phyloP scores from a whole-genome alignment of 2,113 vertebrate genomes.

The Aleadryas rufinucha region DNA sequence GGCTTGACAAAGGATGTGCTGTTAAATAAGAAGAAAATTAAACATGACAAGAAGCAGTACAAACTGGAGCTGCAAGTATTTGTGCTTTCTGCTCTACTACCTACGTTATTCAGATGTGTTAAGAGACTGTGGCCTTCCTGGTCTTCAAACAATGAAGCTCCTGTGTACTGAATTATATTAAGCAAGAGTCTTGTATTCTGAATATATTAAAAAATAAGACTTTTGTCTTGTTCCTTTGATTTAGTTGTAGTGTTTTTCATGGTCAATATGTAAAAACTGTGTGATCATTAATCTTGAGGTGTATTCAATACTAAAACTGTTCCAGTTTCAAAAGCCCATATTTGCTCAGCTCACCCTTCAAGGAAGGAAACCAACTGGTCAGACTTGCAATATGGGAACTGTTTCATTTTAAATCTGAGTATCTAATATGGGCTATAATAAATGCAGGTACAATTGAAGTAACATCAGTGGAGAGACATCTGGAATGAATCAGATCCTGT shows the following conservation, averaged over 20 bases:
- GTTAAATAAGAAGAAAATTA: not conserved
- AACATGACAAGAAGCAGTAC: not conserved
- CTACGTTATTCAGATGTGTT: accelerated
- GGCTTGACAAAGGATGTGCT: not conserved
- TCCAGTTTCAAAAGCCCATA: not conserved
- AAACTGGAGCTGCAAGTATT: not conserved
- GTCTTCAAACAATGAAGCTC: not conserved
- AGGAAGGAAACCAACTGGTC: not conserved
- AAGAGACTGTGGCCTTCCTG: not conserved
- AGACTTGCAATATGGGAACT: not conserved
- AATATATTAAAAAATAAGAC: not conserved
- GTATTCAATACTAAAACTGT: not conserved
- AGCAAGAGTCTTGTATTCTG: not conserved
- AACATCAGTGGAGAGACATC: not conserved
- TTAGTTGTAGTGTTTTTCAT: not conserved
- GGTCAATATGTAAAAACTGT: not conserved
- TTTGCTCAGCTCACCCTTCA: not conserved
- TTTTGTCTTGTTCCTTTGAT: not conserved
- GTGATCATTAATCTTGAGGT: not conserved
- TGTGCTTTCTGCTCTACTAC: not conserved
- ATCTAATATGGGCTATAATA: not conserved
- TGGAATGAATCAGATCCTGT: not conserved
- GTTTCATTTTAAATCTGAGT: not conserved
- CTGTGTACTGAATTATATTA: not conserved
- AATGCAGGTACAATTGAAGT: not conserved